Evolutionary conservation across 1,140 invertebrate genomes (phyloP), one percentile per base, ranked within the genome.

Genomic region (Homalodisca vitripennis): DNA sequence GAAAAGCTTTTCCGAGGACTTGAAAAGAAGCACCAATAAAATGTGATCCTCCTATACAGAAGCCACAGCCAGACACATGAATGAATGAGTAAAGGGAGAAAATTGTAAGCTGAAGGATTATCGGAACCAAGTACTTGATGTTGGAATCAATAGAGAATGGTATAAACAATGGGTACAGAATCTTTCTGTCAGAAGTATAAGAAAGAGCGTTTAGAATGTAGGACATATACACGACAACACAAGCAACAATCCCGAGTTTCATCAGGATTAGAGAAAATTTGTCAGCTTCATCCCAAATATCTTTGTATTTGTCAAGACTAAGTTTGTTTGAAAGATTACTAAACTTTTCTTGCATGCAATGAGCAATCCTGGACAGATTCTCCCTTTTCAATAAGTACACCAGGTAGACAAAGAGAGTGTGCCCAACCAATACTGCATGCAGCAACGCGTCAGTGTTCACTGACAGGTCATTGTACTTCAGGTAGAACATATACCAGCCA

Each of bases 31-130:
- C 55, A 6, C 55, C 55, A 10, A 60, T 60, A 60, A 60, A 60
- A 60, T 60, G 55, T 13, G 55, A 13, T 30, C 55, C 55, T 60
- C 55, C 55, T 13, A 60, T 60, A 60, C 55, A 60, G 3, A 60
- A 10, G 2, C 55, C 55, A 26, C 14, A 27, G 3, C 55, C 55
- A 22, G 55, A 24, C 14, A 60, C 14, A 29, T 60, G 55, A 27
- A 60, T 60, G 3, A 60, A 60, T 13, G 14, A 24, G 26, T 60
- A 22, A 13, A 22, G 24, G 29, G 55, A 13, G 29, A 60, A 60
- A 13, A 27, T 22, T 27, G 55, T 10, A 10, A 60, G 10, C 29
- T 60, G 55, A 6, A 29, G 10, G n/a, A 60, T 22, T 6, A 60
- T 26, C 6, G 55, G 26, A 3, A 60, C 3, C 22, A 10, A 26